phyloP scores from a whole-genome alignment of 2,888 invertebrate genomes.

The Drepanosiphum platanoidis region DNA sequence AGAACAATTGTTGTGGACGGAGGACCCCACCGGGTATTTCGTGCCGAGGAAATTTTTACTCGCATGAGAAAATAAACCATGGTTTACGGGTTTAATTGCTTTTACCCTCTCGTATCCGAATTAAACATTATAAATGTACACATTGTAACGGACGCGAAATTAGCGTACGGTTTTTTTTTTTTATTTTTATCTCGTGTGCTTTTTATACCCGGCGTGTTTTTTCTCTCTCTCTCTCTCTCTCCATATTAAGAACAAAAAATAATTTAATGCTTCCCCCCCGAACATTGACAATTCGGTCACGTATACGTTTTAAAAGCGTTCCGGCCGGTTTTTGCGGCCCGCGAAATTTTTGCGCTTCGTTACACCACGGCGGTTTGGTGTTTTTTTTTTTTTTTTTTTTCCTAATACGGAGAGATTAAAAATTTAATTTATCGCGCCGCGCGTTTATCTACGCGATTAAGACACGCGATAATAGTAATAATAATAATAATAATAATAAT shows the following conservation, averaged over 20 bases:
- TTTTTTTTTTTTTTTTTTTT: no score
- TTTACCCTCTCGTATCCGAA: conserved; percentile 52
- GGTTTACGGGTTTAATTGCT: conserved; percentile 57
- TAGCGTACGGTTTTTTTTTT: conserved; percentile 48
- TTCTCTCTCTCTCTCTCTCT: conserved; percentile 25
- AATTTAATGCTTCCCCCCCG: conserved; percentile 14
- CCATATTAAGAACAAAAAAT: conserved; percentile 44
- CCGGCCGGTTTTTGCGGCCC: conserved; percentile 1
- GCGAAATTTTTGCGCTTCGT: background rate
- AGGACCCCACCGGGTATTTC: conserved; percentile 22
- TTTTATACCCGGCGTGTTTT: conserved; percentile 30
- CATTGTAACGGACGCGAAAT: conserved; percentile 48
- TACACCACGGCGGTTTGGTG: no score
- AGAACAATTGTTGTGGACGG: conserved; percentile 25
- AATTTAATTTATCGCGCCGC: conserved; percentile 13
- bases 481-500: no score
- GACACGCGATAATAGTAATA: no score
- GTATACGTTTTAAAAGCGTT: conserved; percentile 14
- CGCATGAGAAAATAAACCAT: conserved; percentile 52
- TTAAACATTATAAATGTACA: conserved; percentile 59
- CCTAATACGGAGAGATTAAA: background rate
- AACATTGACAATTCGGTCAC: conserved; percentile 56
- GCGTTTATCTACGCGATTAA: background rate
- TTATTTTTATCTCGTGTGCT: conserved; percentile 17
- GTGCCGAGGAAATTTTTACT: conserved; percentile 46